Evolutionary conservation across 2,888 invertebrate genomes (phyloP).

Genomic region (Crematogaster levior): DNA sequence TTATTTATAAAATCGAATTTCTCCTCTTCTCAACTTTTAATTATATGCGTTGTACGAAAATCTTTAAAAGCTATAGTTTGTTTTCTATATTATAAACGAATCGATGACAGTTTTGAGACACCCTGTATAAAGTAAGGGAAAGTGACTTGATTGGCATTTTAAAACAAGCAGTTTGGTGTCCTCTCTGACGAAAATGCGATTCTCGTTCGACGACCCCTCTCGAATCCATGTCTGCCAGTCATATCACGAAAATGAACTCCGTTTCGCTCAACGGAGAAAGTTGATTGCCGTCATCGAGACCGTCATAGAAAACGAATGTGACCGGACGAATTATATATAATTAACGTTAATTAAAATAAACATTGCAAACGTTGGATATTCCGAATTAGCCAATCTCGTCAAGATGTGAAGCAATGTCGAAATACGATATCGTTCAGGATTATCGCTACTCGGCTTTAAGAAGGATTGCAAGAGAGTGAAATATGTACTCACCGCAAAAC

Average conservation of each 20-base stretch:
- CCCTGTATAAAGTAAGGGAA: conserved; percentile 19
- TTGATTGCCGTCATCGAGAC: conserved; percentile 44
- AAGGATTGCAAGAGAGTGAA: neutral
- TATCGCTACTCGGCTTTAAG: neutral
- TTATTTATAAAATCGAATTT: neutral
- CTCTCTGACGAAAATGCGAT: conserved; percentile 35
- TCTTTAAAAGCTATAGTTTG: neutral
- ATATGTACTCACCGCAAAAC: conserved; percentile 92
- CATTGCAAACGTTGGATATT: neutral
- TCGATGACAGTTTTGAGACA: neutral
- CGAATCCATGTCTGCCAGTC: conserved; percentile 22
- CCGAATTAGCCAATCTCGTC: neutral
- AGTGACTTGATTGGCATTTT: conserved; percentile 42
- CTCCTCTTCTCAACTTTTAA: neutral
- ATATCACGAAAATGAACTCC: conserved; percentile 35
- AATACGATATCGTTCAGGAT: neutral
- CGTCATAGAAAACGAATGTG: conserved; percentile 52
- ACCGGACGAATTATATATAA: conserved; percentile 39
- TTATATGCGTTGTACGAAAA: neutral
- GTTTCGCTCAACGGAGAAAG: conserved; percentile 62
- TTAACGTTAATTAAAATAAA: conserved; percentile 11
- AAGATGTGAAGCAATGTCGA: neutral
- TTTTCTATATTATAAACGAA: neutral
- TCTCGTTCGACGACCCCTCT: conserved; percentile 47
- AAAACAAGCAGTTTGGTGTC: conserved; percentile 44